A percentile compares a stretch with the other conserved stretches of the same genome.
Evolutionary conservation across 2,113 vertebrate genomes (phyloP).

Genomic region (Oostethus manadensis): DNA sequence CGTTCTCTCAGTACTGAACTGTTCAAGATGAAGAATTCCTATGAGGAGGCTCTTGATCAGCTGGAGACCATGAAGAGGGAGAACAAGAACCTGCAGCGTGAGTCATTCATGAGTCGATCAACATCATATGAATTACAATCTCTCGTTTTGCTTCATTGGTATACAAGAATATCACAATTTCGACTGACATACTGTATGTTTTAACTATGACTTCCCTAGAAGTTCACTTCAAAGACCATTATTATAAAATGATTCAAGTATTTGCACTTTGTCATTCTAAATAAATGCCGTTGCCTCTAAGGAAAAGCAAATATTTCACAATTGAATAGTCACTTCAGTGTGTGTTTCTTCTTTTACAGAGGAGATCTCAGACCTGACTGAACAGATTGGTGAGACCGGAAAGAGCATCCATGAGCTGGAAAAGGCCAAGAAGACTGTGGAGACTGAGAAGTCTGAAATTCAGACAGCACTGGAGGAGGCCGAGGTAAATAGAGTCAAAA

Average conservation of each 20-base stretch:
- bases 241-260: neutral
- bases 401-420: constrained; percentile 46
- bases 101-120: constrained; percentile 33
- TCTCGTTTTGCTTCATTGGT: neutral
- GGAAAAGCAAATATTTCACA: neutral
- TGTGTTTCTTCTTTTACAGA: neutral
- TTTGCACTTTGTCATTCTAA: neutral
- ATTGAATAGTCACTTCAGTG: too few species aligned
- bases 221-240: too few species aligned
- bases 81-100: constrained; percentile 56
- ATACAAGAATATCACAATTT: too few species aligned
- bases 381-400: constrained; percentile 20
- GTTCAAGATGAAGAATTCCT: constrained; percentile 57
- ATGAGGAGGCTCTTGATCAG: constrained; percentile 46
- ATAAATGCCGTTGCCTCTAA: neutral
- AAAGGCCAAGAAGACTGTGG: constrained; percentile 42
- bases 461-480: constrained; percentile 51
- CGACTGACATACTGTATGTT: too few species aligned
- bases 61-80: constrained; percentile 51
- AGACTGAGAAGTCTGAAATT: constrained; percentile 44
- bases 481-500: constrained; percentile 23
- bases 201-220: constrained; percentile 8
- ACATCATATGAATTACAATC: neutral
- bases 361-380: constrained; percentile 16
- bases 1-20: constrained; percentile 52